Conservation (phyloP, 1,140 invertebrate species). For the Acromyrmex echinatior region DNA sequence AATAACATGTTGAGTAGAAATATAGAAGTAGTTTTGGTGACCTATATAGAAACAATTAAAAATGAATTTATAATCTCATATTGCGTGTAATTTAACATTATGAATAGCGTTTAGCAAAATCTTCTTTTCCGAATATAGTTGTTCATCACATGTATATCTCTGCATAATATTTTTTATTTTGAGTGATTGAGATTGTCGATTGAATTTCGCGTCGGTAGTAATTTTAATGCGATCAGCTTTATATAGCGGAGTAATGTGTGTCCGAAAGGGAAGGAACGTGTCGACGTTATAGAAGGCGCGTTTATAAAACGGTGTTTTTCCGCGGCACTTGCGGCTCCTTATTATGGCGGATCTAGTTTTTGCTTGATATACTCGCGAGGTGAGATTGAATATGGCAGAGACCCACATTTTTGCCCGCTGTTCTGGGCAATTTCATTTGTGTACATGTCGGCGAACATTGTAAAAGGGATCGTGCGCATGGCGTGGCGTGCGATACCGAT, state of each 20-base stretch:
- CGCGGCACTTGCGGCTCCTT: conserved; percentile 32
- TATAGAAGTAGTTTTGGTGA: no score
- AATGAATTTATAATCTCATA: no score
- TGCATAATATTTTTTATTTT: neutral
- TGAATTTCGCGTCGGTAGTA: neutral
- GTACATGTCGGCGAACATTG: conserved; percentile 61
- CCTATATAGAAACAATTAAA: no score
- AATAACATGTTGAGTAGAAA: no score
- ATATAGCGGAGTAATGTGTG: conserved; percentile 7
- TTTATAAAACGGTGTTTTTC: conserved; percentile 56
- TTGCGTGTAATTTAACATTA: no score
- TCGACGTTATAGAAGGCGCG: conserved; percentile 48
- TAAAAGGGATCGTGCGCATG: conserved; percentile 71
- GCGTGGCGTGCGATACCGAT: conserved; percentile 64
- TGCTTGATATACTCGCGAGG: conserved; percentile 52
- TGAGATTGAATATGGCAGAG: conserved; percentile 52
- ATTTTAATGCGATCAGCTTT: conserved; percentile 16
- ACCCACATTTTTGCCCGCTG: conserved; percentile 64
- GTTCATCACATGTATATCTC: neutral
- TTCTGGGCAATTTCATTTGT: conserved; percentile 67
- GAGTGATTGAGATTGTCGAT: neutral
- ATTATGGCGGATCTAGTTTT: conserved; percentile 64
- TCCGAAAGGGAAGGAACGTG: conserved; percentile 28
- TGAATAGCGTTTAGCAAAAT: no score
- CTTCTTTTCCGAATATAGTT: no score